A percentile compares a stretch with the other conserved stretches of the same genome.
phyloP scores from a whole-genome alignment of 2,797 vertebrate genomes.

The Lemur catta region DNA sequence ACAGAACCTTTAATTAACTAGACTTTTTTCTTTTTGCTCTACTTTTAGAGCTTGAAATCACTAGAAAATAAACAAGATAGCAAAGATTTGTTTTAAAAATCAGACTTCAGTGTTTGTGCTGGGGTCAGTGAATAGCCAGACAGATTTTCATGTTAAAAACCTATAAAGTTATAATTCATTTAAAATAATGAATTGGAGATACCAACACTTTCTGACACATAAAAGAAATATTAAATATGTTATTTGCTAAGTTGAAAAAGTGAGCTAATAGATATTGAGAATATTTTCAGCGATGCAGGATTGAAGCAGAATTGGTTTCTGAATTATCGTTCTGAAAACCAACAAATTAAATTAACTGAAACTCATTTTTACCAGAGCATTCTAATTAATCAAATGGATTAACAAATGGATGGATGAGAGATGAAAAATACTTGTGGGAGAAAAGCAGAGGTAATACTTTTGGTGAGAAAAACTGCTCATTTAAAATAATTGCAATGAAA shows the following conservation, averaged over 20 bases:
- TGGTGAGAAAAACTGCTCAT: neutral
- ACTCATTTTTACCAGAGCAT: neutral
- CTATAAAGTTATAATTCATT: neutral
- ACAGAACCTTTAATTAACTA: slow-evolving; percentile 65
- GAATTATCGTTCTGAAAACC: neutral
- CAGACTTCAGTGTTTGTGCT: neutral
- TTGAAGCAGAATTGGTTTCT: neutral
- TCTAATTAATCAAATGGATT: slow-evolving; percentile 24
- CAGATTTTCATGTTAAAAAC: neutral
- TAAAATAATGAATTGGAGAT: neutral
- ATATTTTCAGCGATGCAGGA: neutral
- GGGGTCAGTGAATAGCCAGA: neutral
- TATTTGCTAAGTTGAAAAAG: slow-evolving; percentile 21
- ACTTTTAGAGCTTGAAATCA: slow-evolving; percentile 41
- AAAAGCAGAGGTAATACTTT: neutral
- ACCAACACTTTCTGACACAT: neutral
- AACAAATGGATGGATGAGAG: neutral
- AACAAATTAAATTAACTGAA: slow-evolving; percentile 21
- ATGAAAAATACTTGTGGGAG: neutral
- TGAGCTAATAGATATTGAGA: neutral
- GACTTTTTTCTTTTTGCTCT: slow-evolving; percentile 38
- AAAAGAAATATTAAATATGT: neutral
- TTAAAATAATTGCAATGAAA: neutral
- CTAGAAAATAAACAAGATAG: slow-evolving; percentile 58
- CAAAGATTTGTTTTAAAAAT: slow-evolving; percentile 55